These are phyloP conservation scores for Mus minutoides DNA, from an alignment of 2,797 vertebrate species.

Conservation along the genomic window DNA sequence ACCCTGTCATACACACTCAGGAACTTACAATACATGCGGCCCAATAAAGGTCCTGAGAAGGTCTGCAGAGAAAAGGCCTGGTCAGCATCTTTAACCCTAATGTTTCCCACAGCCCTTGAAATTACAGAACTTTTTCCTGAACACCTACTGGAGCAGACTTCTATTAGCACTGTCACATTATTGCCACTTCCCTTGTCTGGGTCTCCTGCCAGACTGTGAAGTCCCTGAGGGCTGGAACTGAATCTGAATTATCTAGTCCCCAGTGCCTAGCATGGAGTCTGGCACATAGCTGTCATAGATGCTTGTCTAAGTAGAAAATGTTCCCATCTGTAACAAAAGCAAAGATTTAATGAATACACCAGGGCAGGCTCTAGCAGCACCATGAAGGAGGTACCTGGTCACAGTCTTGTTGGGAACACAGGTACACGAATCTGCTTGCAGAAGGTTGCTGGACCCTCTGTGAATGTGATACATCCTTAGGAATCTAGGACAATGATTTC, in stretches of 20 bases:
- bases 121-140: neutral
- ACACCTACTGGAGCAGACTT: neutral
- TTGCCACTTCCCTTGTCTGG: neutral
- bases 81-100: neutral
- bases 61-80: neutral
- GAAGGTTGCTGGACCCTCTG: neutral
- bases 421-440: neutral
- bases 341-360: neutral
- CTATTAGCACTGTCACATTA: neutral
- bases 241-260: neutral
- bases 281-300: neutral
- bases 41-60: neutral
- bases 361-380: neutral
- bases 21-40: neutral
- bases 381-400: neutral
- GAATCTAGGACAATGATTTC: neutral
- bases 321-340: neutral
- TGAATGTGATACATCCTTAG: neutral
- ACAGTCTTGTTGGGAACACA: neutral
- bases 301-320: neutral
- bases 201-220: constrained; percentile 20
- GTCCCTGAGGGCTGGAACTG: neutral
- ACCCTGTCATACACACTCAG: neutral
- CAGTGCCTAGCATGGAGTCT: neutral
- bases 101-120: neutral